phyloP scores from a whole-genome alignment of 2,888 invertebrate species.

The Morinoia aosen region DNA sequence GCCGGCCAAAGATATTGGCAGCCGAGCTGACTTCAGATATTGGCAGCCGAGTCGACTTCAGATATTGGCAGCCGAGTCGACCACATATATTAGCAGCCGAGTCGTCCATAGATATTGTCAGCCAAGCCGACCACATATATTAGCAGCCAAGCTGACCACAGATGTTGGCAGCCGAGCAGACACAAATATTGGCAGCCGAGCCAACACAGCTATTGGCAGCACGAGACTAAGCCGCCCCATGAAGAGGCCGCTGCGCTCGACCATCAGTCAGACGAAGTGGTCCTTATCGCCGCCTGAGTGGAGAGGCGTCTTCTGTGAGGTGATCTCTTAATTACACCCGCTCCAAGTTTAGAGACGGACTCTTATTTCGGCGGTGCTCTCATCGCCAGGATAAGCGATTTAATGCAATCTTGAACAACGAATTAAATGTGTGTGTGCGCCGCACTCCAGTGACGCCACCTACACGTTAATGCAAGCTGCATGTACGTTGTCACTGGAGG shows the following conservation, averaged over 20 bases:
- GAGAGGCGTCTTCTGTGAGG: not conserved
- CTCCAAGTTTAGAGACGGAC: not conserved
- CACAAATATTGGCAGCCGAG: no score
- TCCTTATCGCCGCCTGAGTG: not conserved
- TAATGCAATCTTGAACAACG: not conserved
- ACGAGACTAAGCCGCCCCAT: not conserved
- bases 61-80: no score
- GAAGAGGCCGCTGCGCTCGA: not conserved
- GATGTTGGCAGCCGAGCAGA: no score
- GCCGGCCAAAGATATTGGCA: no score
- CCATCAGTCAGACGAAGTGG: conserved; percentile 17
- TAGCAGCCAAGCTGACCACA: no score
- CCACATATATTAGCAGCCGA: no score
- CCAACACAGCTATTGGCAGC: not conserved
- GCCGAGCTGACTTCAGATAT: no score
- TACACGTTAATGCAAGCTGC: not conserved
- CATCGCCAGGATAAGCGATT: not conserved
- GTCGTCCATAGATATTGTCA: no score
- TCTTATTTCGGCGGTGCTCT: not conserved
- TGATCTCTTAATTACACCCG: conserved; percentile 29
- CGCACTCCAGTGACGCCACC: not conserved
- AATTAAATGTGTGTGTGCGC: not conserved
- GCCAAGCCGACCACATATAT: no score
- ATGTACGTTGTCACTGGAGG: not conserved
- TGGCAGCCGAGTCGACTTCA: no score